Evolutionary conservation across 2,113 vertebrate species (phyloP).

Genomic region (Bombycilla garrulus): DNA sequence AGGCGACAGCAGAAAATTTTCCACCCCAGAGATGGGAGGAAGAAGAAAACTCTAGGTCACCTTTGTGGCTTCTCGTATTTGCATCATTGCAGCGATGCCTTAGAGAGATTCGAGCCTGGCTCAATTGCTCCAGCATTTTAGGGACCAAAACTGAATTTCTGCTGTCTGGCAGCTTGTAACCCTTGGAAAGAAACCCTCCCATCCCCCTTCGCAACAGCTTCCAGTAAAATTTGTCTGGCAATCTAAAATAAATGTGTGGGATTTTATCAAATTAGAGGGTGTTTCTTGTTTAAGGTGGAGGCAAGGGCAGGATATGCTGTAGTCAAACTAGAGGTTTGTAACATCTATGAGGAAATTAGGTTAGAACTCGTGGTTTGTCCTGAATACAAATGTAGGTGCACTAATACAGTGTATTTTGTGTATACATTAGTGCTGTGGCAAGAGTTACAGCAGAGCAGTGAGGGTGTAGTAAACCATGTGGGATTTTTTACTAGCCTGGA

Average conservation of each 20-base stretch:
- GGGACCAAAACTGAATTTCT: neutral
- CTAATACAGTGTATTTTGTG: neutral
- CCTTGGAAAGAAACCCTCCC: neutral
- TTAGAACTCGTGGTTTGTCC: neutral
- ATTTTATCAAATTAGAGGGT: neutral
- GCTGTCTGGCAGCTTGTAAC: neutral
- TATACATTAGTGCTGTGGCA: neutral
- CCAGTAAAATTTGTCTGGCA: neutral
- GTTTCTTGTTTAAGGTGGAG: neutral
- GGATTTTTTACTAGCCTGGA: neutral
- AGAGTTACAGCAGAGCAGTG: neutral
- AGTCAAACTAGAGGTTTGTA: neutral
- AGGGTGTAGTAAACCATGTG: neutral
- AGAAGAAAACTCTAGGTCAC: neutral
- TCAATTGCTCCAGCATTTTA: neutral
- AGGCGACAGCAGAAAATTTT: neutral
- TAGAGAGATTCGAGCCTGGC: neutral
- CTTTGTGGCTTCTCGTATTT: neutral
- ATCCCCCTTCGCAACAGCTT: neutral
- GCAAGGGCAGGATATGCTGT: neutral
- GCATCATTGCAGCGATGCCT: rapidly evolving
- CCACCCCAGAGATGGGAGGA: neutral
- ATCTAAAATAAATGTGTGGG: neutral
- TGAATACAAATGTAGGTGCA: neutral
- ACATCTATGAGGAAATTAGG: neutral